Percentiles rank a stretch among this genome's conserved stretches.
Conservation (phyloP, 2,113 vertebrate species). For the Turdus rufiventris region DNA sequence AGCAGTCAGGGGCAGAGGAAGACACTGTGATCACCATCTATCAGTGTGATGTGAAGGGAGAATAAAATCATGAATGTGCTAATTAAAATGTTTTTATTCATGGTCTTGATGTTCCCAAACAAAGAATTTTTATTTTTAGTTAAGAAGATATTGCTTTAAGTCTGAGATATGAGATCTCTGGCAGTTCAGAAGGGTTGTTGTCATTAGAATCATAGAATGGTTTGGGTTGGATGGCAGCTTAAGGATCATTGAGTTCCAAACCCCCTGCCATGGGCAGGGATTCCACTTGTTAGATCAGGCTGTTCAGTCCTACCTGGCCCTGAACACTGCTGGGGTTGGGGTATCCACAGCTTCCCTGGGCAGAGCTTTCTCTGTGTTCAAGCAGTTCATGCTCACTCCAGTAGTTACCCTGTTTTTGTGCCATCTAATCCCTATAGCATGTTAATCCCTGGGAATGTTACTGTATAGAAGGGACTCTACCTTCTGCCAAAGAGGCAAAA, state of each 20-base stretch:
- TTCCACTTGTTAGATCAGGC: not conserved
- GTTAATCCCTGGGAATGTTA: not conserved
- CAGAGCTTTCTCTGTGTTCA: not conserved
- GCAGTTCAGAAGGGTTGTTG: not conserved
- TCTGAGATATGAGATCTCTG: not conserved
- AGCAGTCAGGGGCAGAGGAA: not conserved
- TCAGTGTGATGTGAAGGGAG: not conserved
- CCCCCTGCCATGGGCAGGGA: not conserved
- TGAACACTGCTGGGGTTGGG: not conserved
- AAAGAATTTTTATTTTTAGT: not conserved
- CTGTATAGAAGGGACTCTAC: not conserved
- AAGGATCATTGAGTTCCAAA: not conserved
- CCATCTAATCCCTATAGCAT: not conserved
- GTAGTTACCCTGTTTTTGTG: not conserved
- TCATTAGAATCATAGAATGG: not conserved
- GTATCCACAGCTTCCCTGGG: not conserved
- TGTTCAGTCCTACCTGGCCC: not conserved
- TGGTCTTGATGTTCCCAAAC: not conserved
- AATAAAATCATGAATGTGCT: not conserved
- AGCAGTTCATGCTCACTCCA: not conserved
- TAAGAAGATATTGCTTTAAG: not conserved
- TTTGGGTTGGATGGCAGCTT: not conserved
- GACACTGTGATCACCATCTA: fast-evolving
- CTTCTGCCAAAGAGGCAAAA: not conserved
- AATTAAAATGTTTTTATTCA: not conserved